A percentile compares a stretch with the other conserved stretches of the same genome.
phyloP scores from a whole-genome alignment of 2,888 invertebrate species.

The Acanthacorydalis orientalis region DNA sequence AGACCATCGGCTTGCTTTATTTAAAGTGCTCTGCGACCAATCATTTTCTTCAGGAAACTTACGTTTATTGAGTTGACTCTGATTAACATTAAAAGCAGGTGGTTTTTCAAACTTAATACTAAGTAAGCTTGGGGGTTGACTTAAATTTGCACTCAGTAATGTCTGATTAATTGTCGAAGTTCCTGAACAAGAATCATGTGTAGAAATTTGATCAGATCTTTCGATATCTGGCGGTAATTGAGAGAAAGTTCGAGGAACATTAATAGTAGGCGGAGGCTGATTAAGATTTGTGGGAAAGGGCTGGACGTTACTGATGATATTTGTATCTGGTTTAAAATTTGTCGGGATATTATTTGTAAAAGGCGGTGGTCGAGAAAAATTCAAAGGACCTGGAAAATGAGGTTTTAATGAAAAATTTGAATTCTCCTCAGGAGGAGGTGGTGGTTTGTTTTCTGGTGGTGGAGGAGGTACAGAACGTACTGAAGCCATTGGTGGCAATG shows the following conservation, averaged over 20 bases:
- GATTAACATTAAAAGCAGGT: slow-evolving; percentile 2
- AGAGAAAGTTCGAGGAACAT: background rate
- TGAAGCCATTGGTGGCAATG: slow-evolving; percentile 23
- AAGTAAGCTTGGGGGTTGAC: slow-evolving; percentile 7
- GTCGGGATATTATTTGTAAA: slow-evolving; percentile 19
- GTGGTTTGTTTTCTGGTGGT: slow-evolving; percentile 26
- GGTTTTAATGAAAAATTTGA: slow-evolving; percentile 15
- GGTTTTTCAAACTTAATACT: slow-evolving; percentile 10
- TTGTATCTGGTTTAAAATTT: slow-evolving; percentile 14
- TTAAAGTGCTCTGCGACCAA: slow-evolving; percentile 3
- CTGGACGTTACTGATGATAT: slow-evolving; percentile 16
- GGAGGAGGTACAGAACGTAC: slow-evolving; percentile 24
- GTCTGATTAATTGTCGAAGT: background rate
- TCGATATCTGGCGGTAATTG: background rate
- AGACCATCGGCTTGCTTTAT: background rate
- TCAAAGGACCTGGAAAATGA: slow-evolving; percentile 14
- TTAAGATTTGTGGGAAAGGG: slow-evolving; percentile 29
- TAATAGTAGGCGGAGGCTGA: slow-evolving; percentile 19
- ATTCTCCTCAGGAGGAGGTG: slow-evolving; percentile 23
- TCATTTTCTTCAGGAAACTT: slow-evolving; percentile 13
- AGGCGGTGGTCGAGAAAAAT: slow-evolving; percentile 16
- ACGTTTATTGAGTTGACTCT: slow-evolving; percentile 2
- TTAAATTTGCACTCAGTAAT: background rate
- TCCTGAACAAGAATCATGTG: background rate
- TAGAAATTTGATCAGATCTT: background rate